These are phyloP conservation scores for Pimephales promelas DNA, from an alignment of 2,113 vertebrate genomes.

Conservation along the genomic window DNA sequence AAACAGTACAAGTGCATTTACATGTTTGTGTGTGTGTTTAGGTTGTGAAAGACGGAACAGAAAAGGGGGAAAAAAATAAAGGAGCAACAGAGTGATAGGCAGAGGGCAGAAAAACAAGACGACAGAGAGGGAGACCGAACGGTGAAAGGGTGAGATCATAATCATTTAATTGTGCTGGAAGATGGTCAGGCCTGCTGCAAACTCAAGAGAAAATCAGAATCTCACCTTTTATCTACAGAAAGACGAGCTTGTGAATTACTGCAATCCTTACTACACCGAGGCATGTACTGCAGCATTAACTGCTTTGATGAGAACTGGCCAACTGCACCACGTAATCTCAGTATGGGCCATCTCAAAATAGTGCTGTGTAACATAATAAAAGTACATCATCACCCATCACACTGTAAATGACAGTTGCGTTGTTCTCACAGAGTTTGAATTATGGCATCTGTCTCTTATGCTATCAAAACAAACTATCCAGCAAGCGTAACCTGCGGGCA, in stretches of 20 bases:
- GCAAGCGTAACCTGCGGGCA: conserved; percentile 19
- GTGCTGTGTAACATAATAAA: conserved; percentile 9
- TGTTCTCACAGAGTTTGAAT: conserved; percentile 28
- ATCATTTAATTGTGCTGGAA: conserved; percentile 78
- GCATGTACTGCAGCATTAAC: conserved; percentile 25
- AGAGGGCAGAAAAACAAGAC: conserved; percentile 51
- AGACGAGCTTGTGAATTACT: conserved; percentile 13
- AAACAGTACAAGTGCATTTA: background rate
- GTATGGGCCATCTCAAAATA: background rate
- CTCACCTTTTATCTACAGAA: conserved; percentile 30
- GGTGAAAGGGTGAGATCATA: conserved; percentile 68
- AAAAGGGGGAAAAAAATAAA: conserved; percentile 44
- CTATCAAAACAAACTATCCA: conserved; percentile 37
- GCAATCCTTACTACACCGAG: background rate
- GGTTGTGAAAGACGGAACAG: conserved; percentile 2
- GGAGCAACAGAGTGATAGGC: conserved; percentile 8
- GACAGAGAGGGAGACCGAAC: conserved; percentile 36
- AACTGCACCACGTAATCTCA: background rate
- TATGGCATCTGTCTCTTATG: conserved; percentile 24
- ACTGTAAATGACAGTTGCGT: conserved; percentile 15
- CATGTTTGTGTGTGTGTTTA: conserved; percentile 3
- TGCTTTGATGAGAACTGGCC: conserved; percentile 6
- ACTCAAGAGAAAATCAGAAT: conserved; percentile 36
- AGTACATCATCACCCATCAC: conserved; percentile 25
- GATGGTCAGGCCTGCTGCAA: conserved; percentile 59